Evolutionary conservation across 1,140 invertebrate genomes (phyloP).

Genomic region (Drosophila melanica): DNA sequence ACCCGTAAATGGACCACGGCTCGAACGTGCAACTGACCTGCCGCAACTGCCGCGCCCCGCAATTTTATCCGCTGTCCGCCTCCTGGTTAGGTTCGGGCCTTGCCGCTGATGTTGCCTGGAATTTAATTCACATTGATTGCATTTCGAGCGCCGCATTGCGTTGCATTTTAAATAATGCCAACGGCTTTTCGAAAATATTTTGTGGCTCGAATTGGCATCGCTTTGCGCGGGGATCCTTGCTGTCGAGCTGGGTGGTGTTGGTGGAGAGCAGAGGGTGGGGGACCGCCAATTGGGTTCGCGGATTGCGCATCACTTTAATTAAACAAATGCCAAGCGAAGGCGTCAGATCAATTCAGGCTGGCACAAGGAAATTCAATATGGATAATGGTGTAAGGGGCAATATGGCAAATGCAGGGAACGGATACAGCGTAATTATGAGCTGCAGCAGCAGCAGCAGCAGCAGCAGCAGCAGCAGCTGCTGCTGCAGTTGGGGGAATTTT

Average conservation of each 20-base stretch:
- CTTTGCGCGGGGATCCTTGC: not conserved
- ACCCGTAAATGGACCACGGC: constrained; percentile 23
- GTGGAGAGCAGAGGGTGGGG: not conserved
- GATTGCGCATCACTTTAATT: constrained; percentile 73
- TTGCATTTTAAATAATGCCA: constrained; percentile 82
- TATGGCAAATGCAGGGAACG: constrained; percentile 2
- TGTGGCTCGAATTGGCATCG: constrained; percentile 34
- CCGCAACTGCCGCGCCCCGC: constrained; percentile 1
- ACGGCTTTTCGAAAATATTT: constrained; percentile 66
- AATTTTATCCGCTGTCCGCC: not conserved
- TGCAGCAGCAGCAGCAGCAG: constrained; percentile 27
- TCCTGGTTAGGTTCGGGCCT: constrained; percentile 14
- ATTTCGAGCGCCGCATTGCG: constrained; percentile 79
- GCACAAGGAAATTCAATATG: constrained; percentile 29
- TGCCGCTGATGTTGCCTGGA: constrained; percentile 43
- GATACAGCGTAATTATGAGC: constrained; percentile 58
- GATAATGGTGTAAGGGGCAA: constrained; percentile 8
- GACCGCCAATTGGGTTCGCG: constrained; percentile 3
- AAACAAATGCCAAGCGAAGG: constrained; percentile 75
- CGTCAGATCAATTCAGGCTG: constrained; percentile 55
- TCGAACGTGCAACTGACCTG: constrained; percentile 30
- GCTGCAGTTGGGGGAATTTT: constrained; percentile 12
- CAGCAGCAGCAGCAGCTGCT: constrained; percentile 23
- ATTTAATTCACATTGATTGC: constrained; percentile 81
- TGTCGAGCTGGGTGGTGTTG: no score